A percentile compares a stretch with the other conserved stretches of the same genome.
phyloP scores from a whole-genome alignment of 2,888 invertebrate species.

The Folsomia manolachei region DNA sequence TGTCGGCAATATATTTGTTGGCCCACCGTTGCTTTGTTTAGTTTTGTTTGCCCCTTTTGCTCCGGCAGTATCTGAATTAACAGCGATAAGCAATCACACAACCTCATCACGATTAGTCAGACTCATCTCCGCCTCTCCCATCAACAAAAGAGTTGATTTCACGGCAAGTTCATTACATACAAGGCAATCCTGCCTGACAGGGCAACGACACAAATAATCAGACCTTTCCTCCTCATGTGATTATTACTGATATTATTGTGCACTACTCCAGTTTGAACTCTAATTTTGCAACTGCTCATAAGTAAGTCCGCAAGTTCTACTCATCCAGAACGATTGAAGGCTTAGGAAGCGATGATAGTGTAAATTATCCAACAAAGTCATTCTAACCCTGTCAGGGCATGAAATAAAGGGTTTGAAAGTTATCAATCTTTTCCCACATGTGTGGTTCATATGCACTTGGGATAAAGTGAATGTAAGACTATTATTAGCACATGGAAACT shows the following conservation, averaged over 20 bases:
- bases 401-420: slow-evolving; percentile 1
- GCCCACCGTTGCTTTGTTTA: slow-evolving; percentile 7
- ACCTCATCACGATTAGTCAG: background rate
- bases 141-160: slow-evolving; percentile 8
- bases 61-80: too few species aligned
- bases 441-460: too few species aligned
- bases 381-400: background rate
- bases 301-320: too few species aligned
- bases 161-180: slow-evolving; percentile 14
- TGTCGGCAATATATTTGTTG: too few species aligned
- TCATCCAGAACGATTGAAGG: slow-evolving; percentile 1
- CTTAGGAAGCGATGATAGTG: background rate
- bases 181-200: too few species aligned
- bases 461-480: background rate
- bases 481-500: slow-evolving; percentile 5
- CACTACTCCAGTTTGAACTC: too few species aligned
- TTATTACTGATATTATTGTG: background rate
- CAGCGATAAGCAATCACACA: background rate
- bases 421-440: slow-evolving; percentile 1
- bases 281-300: too few species aligned
- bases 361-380: background rate
- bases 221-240: slow-evolving; percentile 6
- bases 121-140: background rate
- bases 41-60: background rate
- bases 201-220: too few species aligned